Evolutionary conservation across 2,797 vertebrate genomes (phyloP), one percentile per base, ranked within the genome.

Genomic region (Peromyscus attwateri): DNA sequence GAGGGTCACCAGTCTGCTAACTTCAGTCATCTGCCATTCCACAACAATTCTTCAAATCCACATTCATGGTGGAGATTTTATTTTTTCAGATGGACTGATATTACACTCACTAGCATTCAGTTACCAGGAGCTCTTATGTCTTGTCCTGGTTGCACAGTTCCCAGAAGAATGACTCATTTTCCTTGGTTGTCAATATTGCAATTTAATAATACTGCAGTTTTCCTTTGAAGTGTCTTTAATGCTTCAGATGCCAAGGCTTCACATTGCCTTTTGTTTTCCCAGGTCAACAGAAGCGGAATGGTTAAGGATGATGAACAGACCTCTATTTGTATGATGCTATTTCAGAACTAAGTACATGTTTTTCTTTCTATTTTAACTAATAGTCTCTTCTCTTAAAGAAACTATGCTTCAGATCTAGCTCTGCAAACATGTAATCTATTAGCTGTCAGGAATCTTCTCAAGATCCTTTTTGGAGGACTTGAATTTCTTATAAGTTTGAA

Each of bases 351-450:
- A 64, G 4, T 66, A 57, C 16, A 75, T 73, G 62, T 31, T 89
- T 66, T 68, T 68, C n/a, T 87, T 49, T 76, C 2, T 23, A 57
- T 55, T 80, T 87, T 91, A 83, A 77, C 37, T 84, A 40, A 70
- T 0, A 40, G 5, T 62, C 7, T 23, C n/a, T 55, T 62, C 25
- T 90, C 10, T 40, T 49, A 17, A 46, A 40, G 7, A 5, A 27
- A 62, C 12, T 21, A 17, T 83, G 49, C n/a, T 80, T 25, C 31
- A 70, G 13, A 4, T 79, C 16, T 21, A 81, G 6, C 3, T 66
- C 40, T 87, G 19, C 29, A 70, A 52, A 13, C 1, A 88, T 21
- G 7, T 19, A 27, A 16, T 91, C 16, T 73, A 31, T n/a, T 3
- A 84, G 27, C 29, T 77, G 16, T 16, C 37, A 60, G 16, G 27